Percentiles rank a stretch among this genome's conserved stretches.
phyloP scores from a whole-genome alignment of 1,140 invertebrate species.

The Spodoptera litura region DNA sequence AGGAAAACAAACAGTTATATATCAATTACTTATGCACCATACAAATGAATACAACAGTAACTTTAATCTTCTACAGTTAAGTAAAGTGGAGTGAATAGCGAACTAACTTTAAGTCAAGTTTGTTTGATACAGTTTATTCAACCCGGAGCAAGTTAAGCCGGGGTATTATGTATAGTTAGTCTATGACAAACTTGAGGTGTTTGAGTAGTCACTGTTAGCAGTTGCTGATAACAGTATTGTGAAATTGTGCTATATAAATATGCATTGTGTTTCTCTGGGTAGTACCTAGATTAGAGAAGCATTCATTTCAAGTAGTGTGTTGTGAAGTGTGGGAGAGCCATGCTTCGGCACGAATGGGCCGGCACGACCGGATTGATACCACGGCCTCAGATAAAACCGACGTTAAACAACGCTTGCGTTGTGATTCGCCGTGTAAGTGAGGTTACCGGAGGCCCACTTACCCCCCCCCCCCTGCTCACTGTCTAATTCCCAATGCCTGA shows the following conservation, averaged over 20 bases:
- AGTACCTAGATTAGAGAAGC: background rate
- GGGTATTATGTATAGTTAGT: background rate
- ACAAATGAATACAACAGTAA: no score
- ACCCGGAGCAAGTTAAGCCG: slow-evolving; percentile 5
- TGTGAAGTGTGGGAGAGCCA: no score
- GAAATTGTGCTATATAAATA: slow-evolving; percentile 5
- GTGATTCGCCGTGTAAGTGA: no score
- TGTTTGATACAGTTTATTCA: background rate
- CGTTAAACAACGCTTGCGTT: no score
- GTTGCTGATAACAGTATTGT: slow-evolving; percentile 10
- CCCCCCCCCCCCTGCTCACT: no score
- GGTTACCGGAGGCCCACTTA: no score
- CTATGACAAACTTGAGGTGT: slow-evolving; percentile 4
- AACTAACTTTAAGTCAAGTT: background rate
- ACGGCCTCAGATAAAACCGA: no score
- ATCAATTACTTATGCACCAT: no score
- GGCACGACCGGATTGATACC: no score
- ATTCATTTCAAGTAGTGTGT: background rate
- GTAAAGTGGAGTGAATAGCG: background rate
- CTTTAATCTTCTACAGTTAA: background rate
- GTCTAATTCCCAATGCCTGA: no score
- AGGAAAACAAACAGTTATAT: no score
- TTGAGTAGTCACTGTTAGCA: background rate
- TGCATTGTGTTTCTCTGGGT: background rate
- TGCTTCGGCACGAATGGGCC: no score